phyloP scores from a whole-genome alignment of 2,113 vertebrate genomes.

The Aythya baeri region DNA sequence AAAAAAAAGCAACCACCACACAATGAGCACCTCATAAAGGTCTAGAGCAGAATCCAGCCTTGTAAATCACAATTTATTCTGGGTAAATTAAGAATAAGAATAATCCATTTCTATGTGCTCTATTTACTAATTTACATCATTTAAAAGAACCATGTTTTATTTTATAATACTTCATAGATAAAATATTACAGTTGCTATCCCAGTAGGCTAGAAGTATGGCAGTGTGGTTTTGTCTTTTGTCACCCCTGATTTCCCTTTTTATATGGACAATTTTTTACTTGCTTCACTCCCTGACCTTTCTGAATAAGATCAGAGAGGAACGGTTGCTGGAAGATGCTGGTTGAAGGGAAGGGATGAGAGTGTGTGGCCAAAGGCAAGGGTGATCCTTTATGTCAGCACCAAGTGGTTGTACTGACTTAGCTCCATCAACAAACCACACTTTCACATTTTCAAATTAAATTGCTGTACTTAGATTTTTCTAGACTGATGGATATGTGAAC shows the following conservation, averaged over 20 bases:
- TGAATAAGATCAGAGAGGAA: neutral
- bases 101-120: neutral
- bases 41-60: neutral
- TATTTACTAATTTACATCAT: neutral
- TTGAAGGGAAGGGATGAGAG: neutral
- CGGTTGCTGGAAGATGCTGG: neutral
- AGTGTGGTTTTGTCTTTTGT: neutral
- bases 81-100: neutral
- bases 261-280: neutral
- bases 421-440: neutral
- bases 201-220: neutral
- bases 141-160: neutral
- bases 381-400: neutral
- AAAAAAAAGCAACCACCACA: neutral
- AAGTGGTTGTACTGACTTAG: neutral
- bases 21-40: neutral
- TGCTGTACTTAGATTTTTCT: neutral
- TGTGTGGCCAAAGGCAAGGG: neutral
- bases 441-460: neutral
- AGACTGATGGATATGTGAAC: neutral
- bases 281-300: neutral
- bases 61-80: neutral
- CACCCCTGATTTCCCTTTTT: neutral
- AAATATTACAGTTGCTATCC: neutral
- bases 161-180: neutral